A percentile compares a stretch with the other conserved stretches of the same genome.
phyloP scores from a whole-genome alignment of 2,797 vertebrate genomes.

The Melanotaenia parkinsoni region DNA sequence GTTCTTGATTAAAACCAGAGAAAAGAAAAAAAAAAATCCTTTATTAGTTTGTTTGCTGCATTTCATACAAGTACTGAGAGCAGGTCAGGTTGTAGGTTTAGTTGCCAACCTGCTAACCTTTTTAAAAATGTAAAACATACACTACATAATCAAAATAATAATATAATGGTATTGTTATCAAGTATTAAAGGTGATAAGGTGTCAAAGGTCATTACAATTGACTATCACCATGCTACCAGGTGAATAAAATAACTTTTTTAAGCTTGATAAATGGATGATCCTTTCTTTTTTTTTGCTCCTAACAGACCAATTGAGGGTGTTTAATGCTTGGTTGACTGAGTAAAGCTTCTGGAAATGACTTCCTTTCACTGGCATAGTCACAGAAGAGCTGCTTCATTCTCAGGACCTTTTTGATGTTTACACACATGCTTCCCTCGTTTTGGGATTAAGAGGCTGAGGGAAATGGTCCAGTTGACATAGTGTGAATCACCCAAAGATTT shows the following conservation, averaged over 20 bases:
- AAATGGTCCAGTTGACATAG: slow-evolving; percentile 49
- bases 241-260: background rate
- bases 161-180: background rate
- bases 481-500: slow-evolving; percentile 52
- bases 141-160: too few species aligned
- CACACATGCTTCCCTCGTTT: slow-evolving; percentile 65
- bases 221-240: background rate
- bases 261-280: background rate
- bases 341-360: slow-evolving; percentile 62
- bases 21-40: too few species aligned
- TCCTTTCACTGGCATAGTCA: slow-evolving; percentile 55
- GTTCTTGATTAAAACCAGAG: too few species aligned
- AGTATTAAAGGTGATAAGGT: background rate
- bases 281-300: background rate
- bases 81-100: too few species aligned
- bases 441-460: slow-evolving; percentile 64
- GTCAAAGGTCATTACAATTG: background rate
- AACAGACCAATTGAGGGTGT: slow-evolving; percentile 19
- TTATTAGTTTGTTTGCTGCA: too few species aligned
- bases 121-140: too few species aligned
- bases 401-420: slow-evolving; percentile 67
- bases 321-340: slow-evolving; percentile 43
- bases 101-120: too few species aligned
- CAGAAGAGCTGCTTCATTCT: slow-evolving; percentile 61
- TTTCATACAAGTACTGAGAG: too few species aligned